A percentile compares a stretch with the other conserved stretches of the same genome.
These are phyloP conservation scores for Drepanosiphum platanoidis DNA, from an alignment of 2,888 invertebrate genomes.

Conservation along the genomic window DNA sequence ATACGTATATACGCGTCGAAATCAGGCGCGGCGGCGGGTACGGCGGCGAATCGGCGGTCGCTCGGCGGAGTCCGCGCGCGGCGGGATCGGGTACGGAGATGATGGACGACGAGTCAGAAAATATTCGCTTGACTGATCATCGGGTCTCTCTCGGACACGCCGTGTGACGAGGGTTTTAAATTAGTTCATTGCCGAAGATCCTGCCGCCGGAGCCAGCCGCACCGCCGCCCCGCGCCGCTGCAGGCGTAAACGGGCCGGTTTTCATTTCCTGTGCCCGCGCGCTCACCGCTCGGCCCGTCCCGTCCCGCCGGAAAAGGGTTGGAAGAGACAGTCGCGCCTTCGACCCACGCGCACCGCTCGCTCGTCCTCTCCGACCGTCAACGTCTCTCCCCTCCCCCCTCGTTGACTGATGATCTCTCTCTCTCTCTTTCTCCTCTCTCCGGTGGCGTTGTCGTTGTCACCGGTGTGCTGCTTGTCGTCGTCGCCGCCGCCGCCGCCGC, in stretches of 20 bases:
- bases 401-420: slow-evolving; percentile 49
- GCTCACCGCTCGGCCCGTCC: background rate
- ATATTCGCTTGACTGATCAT: slow-evolving; percentile 62
- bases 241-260: slow-evolving; percentile 37
- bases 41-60: background rate
- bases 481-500: background rate
- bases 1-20: no score
- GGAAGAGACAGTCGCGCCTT: slow-evolving; percentile 34
- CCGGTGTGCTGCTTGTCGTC: no score
- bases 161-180: slow-evolving; percentile 62
- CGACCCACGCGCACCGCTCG: background rate
- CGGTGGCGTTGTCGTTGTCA: background rate
- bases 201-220: slow-evolving; percentile 12
- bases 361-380: background rate
- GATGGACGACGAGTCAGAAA: slow-evolving; percentile 62
- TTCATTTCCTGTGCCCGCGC: slow-evolving; percentile 49
- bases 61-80: slow-evolving; percentile 34
- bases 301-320: slow-evolving; percentile 52
- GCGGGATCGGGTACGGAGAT: slow-evolving; percentile 26
- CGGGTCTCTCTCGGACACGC: slow-evolving; percentile 45
- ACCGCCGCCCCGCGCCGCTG: background rate
- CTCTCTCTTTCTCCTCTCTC: no score
- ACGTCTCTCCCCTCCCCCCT: background rate
- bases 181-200: slow-evolving; percentile 57
- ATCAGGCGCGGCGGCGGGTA: no score